Evolutionary conservation across 2,113 vertebrate species (phyloP).

Genomic region (Siniperca chuatsi): DNA sequence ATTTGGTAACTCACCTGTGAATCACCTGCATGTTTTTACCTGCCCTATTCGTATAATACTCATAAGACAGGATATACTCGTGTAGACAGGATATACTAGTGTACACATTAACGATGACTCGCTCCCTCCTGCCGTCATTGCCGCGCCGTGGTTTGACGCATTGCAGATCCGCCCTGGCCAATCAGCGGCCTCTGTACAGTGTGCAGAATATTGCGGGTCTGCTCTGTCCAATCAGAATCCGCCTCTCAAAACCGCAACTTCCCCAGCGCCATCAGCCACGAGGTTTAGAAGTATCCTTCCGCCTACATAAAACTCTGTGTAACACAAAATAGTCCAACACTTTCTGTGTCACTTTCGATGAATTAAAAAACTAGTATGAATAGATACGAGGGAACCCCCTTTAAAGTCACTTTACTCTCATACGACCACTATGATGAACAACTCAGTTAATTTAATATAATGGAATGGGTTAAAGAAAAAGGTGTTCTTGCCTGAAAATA

Average conservation of each 20-base stretch:
- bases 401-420: background rate
- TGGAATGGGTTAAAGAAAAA: background rate
- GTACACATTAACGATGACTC: background rate
- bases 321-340: slow-evolving; percentile 72
- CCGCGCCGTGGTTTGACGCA: slow-evolving; percentile 90
- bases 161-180: slow-evolving; percentile 92
- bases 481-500: background rate
- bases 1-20: slow-evolving; percentile 39
- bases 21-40: slow-evolving; percentile 14
- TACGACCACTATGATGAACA: no score
- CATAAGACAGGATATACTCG: background rate
- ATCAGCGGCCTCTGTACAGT: slow-evolving; percentile 82
- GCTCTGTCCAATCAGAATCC: slow-evolving; percentile 83
- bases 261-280: slow-evolving; percentile 68
- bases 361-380: background rate
- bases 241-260: slow-evolving; percentile 73
- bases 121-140: slow-evolving; percentile 34
- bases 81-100: no score
- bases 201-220: slow-evolving; percentile 88
- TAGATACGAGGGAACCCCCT: background rate
- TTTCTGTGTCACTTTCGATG: background rate
- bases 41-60: background rate
- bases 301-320: slow-evolving; percentile 81
- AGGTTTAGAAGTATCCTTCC: slow-evolving; percentile 83
- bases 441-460: background rate